A percentile compares a stretch with the other conserved stretches of the same genome.
These are phyloP conservation scores for Quadroppia sp. DNA, from an alignment of 2,888 invertebrate species.

Conservation along the genomic window DNA sequence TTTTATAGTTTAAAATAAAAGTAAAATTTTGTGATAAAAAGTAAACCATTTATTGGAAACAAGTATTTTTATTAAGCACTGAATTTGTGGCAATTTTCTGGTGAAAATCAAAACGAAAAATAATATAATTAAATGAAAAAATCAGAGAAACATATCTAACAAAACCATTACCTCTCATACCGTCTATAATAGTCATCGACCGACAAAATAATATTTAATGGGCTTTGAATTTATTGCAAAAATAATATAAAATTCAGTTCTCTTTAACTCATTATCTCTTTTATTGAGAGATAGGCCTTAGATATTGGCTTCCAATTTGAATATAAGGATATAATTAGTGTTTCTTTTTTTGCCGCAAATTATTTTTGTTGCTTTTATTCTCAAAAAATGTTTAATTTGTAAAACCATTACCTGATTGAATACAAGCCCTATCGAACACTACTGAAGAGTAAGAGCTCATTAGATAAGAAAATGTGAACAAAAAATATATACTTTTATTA, in stretches of 20 bases:
- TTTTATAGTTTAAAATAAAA: background rate
- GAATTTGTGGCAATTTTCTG: too few species aligned
- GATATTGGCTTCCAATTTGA: background rate
- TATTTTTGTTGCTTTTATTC: background rate
- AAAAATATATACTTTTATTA: background rate
- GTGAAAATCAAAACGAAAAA: background rate
- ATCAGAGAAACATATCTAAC: background rate
- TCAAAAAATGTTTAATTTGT: background rate
- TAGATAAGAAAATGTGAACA: constrained; percentile 1
- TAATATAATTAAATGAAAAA: background rate
- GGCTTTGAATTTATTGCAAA: background rate
- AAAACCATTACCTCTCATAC: background rate
- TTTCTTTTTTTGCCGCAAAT: background rate
- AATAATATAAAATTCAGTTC: background rate
- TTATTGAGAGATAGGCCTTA: background rate
- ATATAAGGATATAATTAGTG: background rate
- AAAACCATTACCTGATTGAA: background rate
- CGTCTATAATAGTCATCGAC: background rate
- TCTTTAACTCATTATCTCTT: background rate
- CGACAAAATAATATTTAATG: background rate
- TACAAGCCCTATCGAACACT: constrained; percentile 4
- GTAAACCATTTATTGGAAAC: too few species aligned
- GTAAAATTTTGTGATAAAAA: background rate
- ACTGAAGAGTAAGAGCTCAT: background rate
- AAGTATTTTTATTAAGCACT: too few species aligned